Conservation (phyloP, 2,113 vertebrate genomes). For the Aldabrachelys gigantea region DNA sequence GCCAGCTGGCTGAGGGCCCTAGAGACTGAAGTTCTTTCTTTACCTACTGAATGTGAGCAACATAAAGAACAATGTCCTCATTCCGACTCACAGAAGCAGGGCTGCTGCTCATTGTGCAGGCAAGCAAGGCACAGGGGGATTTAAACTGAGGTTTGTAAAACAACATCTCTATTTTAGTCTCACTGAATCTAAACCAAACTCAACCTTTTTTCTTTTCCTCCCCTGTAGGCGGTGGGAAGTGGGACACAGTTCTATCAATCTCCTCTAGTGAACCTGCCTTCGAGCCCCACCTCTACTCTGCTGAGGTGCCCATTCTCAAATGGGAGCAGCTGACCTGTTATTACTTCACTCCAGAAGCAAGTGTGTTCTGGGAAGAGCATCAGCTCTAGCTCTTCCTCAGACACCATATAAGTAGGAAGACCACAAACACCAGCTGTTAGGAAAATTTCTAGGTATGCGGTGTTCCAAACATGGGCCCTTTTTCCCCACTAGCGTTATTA, state of each 20-base stretch:
- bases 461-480: not conserved
- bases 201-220: not conserved
- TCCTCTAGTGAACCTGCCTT: not conserved
- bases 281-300: not conserved
- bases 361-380: not conserved
- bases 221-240: not conserved
- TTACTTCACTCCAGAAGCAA: not conserved
- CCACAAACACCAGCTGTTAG: fast-evolving
- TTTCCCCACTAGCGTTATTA: not conserved
- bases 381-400: not conserved
- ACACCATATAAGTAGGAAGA: not conserved
- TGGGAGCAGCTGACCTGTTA: not conserved
- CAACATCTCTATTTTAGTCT: not conserved
- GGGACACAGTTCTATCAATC: fast-evolving
- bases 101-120: fast-evolving
- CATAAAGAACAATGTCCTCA: not conserved
- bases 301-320: not conserved
- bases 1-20: not conserved
- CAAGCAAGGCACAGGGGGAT: fast-evolving
- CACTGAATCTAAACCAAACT: not conserved
- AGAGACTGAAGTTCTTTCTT: not conserved
- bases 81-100: fast-evolving
- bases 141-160: not conserved
- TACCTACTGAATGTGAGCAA: fast-evolving
- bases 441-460: fast-evolving